Evolutionary conservation across 2,797 vertebrate genomes (phyloP), one percentile per base, ranked within the genome.

Genomic region (Acanthurus tractus): DNA sequence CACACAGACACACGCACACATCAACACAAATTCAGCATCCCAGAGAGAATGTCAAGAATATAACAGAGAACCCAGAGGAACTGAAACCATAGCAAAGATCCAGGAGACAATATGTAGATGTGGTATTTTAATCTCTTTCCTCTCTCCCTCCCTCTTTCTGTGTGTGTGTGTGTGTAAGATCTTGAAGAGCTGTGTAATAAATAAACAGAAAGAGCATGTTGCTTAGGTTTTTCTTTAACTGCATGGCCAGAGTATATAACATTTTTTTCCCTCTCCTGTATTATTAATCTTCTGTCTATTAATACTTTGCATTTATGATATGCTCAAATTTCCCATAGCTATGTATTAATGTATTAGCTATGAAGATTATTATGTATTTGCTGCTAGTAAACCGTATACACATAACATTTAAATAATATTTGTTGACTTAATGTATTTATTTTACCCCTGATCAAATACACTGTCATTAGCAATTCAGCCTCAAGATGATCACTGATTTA

Each of bases 41-140:
- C 52, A 34, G 50, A 66, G 61, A 79, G 72, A 79, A 82, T 76
- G 79, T 82, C 42, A 34, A 40, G 29, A 49, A 63, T 23, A 45
- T 13, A 67, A 64, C 46, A 45, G 29, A 72, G 48, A 69, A 42
- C 29, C 53, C 23, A 64, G 29, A 50, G 29, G n/a, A 62, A 38
- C 44, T 70, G 45, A 38, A 63, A 53, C 44, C 68, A 34, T 10
- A 62, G 55, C 50, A 76, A 20, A 52, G 13, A 73, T 57, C 15
- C 6, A 40, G 36, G 23, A 65, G 50, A 56, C 20, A 55, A 65
- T 23, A 66, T 59, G 22, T 77, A 65, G 36, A 66, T 59, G 22
- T 77, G 25, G 14, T 58, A 61, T 49, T 73, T 63, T 34, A 23
- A 57, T 72, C 46, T 63, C 10, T 6, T 38, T 6, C 7, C 36